A percentile compares a stretch with the other conserved stretches of the same genome.
Evolutionary conservation across 2,888 invertebrate genomes (phyloP).

Genomic region (Troilus luridus): DNA sequence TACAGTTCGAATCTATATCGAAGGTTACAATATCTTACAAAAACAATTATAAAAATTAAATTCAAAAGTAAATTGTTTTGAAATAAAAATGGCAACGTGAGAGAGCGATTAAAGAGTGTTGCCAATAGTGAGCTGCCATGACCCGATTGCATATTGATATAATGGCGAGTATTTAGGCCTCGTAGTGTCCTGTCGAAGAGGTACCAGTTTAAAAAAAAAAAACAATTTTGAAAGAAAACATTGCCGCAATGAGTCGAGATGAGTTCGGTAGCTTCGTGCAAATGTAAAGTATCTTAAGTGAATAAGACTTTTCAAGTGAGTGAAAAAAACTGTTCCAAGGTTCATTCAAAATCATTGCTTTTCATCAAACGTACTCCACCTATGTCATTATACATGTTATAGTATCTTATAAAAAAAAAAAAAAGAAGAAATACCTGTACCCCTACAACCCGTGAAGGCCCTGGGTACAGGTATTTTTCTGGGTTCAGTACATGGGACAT

Average conservation of each 20-base stretch:
- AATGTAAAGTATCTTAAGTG: too few species aligned
- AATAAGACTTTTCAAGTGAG: too few species aligned
- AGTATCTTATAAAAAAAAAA: too few species aligned
- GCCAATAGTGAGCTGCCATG: constrained; percentile 25
- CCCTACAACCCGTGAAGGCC: too few species aligned
- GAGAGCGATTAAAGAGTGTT: constrained; percentile 19
- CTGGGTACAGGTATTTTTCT: too few species aligned
- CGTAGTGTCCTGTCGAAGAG: background rate
- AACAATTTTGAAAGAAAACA: background rate
- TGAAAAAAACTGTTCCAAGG: too few species aligned
- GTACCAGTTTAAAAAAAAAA: background rate
- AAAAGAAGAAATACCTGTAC: too few species aligned
- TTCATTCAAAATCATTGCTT: too few species aligned
- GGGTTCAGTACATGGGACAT: too few species aligned
- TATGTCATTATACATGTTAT: too few species aligned
- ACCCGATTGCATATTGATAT: constrained; percentile 37
- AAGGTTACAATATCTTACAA: background rate
- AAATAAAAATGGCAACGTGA: background rate
- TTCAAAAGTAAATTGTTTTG: background rate
- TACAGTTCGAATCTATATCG: background rate
- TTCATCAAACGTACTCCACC: too few species aligned
- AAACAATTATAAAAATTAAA: background rate
- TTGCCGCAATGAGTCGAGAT: background rate
- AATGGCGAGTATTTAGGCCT: background rate
- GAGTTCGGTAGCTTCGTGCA: background rate